These are phyloP conservation scores for Platycheirus albimanus DNA, from an alignment of 2,888 invertebrate species.

Conservation along the genomic window DNA sequence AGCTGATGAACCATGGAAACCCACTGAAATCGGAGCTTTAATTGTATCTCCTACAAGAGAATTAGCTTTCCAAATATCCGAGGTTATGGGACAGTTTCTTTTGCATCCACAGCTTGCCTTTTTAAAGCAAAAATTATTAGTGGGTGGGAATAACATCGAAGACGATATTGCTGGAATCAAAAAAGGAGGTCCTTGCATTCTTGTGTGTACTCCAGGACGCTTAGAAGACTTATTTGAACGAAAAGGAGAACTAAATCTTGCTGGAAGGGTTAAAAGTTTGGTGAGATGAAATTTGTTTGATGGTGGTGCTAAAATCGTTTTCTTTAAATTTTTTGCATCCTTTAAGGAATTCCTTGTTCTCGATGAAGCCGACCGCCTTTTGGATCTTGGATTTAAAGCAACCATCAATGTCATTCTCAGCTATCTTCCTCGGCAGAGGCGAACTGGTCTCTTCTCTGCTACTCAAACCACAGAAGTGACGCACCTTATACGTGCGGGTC, in stretches of 20 bases:
- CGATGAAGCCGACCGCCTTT: slow-evolving; percentile 97
- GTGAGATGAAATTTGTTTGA: slow-evolving; percentile 83
- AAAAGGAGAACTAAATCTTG: slow-evolving; percentile 87
- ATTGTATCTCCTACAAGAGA: slow-evolving; percentile 98
- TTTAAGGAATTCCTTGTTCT: slow-evolving; percentile 95
- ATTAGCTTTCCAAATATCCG: slow-evolving; percentile 94
- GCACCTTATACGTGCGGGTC: slow-evolving; percentile 94
- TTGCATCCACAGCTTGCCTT: slow-evolving; percentile 83
- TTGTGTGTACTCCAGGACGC: slow-evolving; percentile 97
- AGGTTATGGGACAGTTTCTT: slow-evolving; percentile 85
- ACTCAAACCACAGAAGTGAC: slow-evolving; percentile 98
- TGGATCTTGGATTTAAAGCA: slow-evolving; percentile 95
- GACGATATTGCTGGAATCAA: slow-evolving; percentile 88
- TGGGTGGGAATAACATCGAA: slow-evolving; percentile 93
- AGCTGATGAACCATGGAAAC: slow-evolving; percentile 86
- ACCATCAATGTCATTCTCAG: slow-evolving; percentile 94
- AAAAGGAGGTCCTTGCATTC: slow-evolving; percentile 90
- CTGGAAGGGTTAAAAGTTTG: slow-evolving; percentile 89
- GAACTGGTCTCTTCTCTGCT: slow-evolving; percentile 99
- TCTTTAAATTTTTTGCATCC: slow-evolving; percentile 78
- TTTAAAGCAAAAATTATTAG: slow-evolving; percentile 86
- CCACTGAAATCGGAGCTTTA: slow-evolving; percentile 92
- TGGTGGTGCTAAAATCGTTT: too few relatives aligned
- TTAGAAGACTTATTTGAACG: slow-evolving; percentile 92
- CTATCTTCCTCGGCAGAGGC: slow-evolving; percentile 94